A percentile compares a stretch with the other conserved stretches of the same genome.
phyloP scores from a whole-genome alignment of 2,797 vertebrate species.

The Acanthurus leucopareius region DNA sequence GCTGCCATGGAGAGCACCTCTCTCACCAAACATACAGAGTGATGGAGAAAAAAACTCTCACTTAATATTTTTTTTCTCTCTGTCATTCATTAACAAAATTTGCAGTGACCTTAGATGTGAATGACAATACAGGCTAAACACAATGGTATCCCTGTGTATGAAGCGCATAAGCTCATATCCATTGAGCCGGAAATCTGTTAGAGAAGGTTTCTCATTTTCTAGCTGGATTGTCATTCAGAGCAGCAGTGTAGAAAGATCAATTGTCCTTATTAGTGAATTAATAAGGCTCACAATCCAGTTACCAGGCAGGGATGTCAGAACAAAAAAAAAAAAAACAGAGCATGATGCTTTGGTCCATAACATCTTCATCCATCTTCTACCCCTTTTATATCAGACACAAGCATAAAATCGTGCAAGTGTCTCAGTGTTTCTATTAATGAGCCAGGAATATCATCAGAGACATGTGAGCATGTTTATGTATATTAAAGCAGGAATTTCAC shows the following conservation, averaged over 20 bases:
- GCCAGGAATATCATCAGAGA: conserved; percentile 23
- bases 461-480: conserved; percentile 7
- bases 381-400: conserved; percentile 29
- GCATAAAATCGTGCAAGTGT: conserved; percentile 41
- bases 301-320: conserved; percentile 14
- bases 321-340: conserved; percentile 1
- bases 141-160: background rate
- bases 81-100: background rate
- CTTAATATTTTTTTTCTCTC: background rate
- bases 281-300: conserved; percentile 25
- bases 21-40: no score
- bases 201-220: conserved; percentile 38
- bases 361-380: background rate
- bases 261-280: conserved; percentile 50
- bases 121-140: conserved; percentile 17
- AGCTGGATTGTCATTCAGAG: conserved; percentile 47
- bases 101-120: conserved; percentile 7
- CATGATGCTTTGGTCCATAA: background rate
- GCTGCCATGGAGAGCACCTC: background rate
- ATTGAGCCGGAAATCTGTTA: conserved; percentile 2
- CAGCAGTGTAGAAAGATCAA: conserved; percentile 30
- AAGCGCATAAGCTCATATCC: background rate
- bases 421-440: conserved; percentile 59
- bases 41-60: no score
- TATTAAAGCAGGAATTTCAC: conserved; percentile 39